Conservation (phyloP, 2,888 invertebrate species). For the Napeogenes inachia region DNA sequence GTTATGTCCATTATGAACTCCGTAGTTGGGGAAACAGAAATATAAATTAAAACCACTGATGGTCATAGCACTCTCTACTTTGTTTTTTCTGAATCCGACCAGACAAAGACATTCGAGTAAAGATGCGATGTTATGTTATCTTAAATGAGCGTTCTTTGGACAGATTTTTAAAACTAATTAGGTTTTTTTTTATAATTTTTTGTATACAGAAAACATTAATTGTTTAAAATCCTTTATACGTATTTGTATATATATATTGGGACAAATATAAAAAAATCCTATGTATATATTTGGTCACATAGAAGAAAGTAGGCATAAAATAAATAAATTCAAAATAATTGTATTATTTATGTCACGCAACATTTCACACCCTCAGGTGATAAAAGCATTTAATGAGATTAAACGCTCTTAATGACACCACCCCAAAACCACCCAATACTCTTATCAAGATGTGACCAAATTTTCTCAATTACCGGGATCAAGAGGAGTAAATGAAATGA, state of each 20-base stretch:
- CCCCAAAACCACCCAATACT: slow-evolving; percentile 59
- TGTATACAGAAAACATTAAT: no score
- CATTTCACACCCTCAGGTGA: slow-evolving; percentile 70
- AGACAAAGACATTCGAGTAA: slow-evolving; percentile 11
- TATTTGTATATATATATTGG: no score
- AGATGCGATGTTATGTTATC: no score
- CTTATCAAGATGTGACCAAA: slow-evolving; percentile 70
- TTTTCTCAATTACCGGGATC: slow-evolving; percentile 75
- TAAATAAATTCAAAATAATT: slow-evolving; percentile 6
- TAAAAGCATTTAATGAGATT: slow-evolving; percentile 72
- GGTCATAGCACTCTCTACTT: slow-evolving; percentile 32
- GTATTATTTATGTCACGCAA: slow-evolving; percentile 39
- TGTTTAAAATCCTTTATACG: no score
- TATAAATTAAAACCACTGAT: slow-evolving; percentile 55
- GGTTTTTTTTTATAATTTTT: neutral
- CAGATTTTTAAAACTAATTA: neutral
- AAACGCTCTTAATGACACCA: slow-evolving; percentile 63
- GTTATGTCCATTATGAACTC: slow-evolving; percentile 69
- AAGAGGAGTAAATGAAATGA: slow-evolving; percentile 74
- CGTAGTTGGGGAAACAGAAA: slow-evolving; percentile 49
- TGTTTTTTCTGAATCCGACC: slow-evolving; percentile 38
- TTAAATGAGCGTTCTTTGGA: neutral
- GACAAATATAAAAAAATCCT: no score
- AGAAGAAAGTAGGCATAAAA: no score
- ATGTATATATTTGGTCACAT: no score